Percentiles rank a stretch among this genome's conserved stretches.
Evolutionary conservation across 2,113 vertebrate genomes (phyloP).

Genomic region (Etheostoma cragini): DNA sequence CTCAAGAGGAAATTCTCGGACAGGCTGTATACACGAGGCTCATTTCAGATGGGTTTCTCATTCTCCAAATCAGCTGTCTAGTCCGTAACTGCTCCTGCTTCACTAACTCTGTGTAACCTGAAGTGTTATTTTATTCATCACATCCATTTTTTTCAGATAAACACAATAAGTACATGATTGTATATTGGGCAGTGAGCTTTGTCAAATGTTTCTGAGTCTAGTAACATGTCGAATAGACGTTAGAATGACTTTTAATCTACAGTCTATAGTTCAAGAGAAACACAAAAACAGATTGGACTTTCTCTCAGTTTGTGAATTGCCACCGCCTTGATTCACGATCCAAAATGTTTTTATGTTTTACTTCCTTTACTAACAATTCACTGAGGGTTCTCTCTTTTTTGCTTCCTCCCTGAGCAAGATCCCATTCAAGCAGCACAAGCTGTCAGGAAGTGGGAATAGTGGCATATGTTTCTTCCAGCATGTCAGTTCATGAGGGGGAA

Average conservation of each 20-base stretch:
- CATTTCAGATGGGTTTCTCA: slow-evolving; percentile 15
- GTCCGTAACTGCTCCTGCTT: slow-evolving; percentile 3
- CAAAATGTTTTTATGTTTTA: slow-evolving; percentile 38
- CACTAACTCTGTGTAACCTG: slow-evolving; percentile 1
- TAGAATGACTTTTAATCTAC: background rate
- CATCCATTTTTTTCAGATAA: background rate
- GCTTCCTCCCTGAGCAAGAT: slow-evolving; percentile 77
- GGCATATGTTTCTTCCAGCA: slow-evolving; percentile 86
- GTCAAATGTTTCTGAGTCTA: slow-evolving; percentile 1
- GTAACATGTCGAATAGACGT: background rate
- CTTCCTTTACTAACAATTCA: slow-evolving; percentile 27
- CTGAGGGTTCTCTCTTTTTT: slow-evolving; percentile 47
- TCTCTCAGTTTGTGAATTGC: background rate
- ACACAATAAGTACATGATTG: slow-evolving; percentile 14
- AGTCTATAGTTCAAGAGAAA: slow-evolving; percentile 1
- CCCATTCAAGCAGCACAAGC: slow-evolving; percentile 80
- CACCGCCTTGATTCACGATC: slow-evolving; percentile 7
- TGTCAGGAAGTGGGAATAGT: slow-evolving; percentile 83
- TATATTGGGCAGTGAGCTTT: slow-evolving; percentile 1
- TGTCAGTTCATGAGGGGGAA: slow-evolving; percentile 77
- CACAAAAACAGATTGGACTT: slow-evolving; percentile 4
- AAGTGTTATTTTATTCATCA: slow-evolving; percentile 14
- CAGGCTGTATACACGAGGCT: slow-evolving; percentile 3
- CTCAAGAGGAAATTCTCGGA: slow-evolving; percentile 20
- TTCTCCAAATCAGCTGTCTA: slow-evolving; percentile 10